Evolutionary conservation across 2,113 vertebrate genomes (phyloP).

Genomic region (Periophthalmodon schlosseri): DNA sequence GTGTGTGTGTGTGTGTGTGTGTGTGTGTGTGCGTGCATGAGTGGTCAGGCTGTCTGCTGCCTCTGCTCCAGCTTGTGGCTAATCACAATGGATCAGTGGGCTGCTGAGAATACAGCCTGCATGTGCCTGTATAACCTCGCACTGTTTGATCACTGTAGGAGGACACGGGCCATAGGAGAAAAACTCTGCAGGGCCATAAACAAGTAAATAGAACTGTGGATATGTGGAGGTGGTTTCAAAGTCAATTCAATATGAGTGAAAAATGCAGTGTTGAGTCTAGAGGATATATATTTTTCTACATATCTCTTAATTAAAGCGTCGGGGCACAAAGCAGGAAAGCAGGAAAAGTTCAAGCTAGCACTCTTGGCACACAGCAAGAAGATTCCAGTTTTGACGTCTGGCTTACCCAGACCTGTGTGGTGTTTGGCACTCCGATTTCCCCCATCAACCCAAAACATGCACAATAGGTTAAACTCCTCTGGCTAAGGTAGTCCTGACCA

Average conservation of each 20-base stretch:
- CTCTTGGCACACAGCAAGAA: too few species aligned
- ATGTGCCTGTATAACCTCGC: conserved; percentile 47
- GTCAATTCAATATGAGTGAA: not conserved
- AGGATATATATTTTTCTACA: not conserved
- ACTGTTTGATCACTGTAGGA: conserved; percentile 62
- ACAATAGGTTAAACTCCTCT: too few species aligned
- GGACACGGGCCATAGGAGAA: conserved; percentile 46
- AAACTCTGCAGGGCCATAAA: conserved; percentile 47
- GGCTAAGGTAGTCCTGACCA: too few species aligned
- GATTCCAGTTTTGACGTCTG: too few species aligned
- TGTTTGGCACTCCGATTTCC: too few species aligned
- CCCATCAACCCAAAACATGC: too few species aligned
- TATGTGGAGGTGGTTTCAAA: not conserved
- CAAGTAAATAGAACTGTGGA: conserved; percentile 17
- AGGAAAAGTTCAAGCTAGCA: too few species aligned
- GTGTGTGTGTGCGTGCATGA: conserved; percentile 29
- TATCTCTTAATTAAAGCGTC: not conserved
- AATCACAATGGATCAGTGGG: conserved; percentile 51
- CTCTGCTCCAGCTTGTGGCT: conserved; percentile 31
- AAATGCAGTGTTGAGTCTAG: not conserved
- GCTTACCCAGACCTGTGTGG: too few species aligned
- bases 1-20: not conserved
- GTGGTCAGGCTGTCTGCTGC: conserved; percentile 39
- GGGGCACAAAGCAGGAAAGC: too few species aligned
- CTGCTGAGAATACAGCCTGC: conserved; percentile 48